Evolutionary conservation across 1,140 invertebrate genomes (phyloP), one percentile per base, ranked within the genome.

Genomic region (Telenomus remus): DNA sequence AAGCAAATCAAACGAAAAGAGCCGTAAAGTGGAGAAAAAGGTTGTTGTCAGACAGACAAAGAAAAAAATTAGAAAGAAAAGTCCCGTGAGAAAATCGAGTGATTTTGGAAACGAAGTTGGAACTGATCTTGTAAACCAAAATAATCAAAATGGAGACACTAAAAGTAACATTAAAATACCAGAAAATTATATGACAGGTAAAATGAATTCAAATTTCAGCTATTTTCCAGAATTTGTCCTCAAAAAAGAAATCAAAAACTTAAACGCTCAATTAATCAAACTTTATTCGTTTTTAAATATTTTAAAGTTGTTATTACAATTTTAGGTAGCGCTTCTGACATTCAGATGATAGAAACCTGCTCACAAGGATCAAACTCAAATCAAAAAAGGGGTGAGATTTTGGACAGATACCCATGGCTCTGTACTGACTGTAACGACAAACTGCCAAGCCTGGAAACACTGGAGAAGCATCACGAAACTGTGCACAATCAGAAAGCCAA

Each of bases 381-480:
- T 34, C 74, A 69, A 27, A 84, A 84, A 66, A 76, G 78, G 15
- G 66, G 68, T 14, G 80, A 85, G 47, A 80, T 81, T 50, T 86
- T 89, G 66, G 83, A 89, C n/a, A 81, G 85, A 27, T 90, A 91
- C 84, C 87, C 88, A 0, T 91, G 90, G 90, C 81, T 89, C 55
- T 91, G 91, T 70, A 89, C 87, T 10, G 89, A 90, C 57, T 91
- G 91, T 79, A 84, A 89, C 66, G 85, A 87, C 27, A 88, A 87
- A 76, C 80, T 90, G 34, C 81, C 85, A 54, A 89, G 85, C 70
- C 81, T 90, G 34, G 87, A 89, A 66, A 85, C 88, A 46, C 78
- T 91, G 10, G 84, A 89, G 59, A 82, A 89, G 35, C 91, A 91
- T 81, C 89, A 89, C 68, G 79, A 87, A 75, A 86, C 75, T 34